phyloP scores from a whole-genome alignment of 2,797 vertebrate genomes.

The Enteromius mattozi region DNA sequence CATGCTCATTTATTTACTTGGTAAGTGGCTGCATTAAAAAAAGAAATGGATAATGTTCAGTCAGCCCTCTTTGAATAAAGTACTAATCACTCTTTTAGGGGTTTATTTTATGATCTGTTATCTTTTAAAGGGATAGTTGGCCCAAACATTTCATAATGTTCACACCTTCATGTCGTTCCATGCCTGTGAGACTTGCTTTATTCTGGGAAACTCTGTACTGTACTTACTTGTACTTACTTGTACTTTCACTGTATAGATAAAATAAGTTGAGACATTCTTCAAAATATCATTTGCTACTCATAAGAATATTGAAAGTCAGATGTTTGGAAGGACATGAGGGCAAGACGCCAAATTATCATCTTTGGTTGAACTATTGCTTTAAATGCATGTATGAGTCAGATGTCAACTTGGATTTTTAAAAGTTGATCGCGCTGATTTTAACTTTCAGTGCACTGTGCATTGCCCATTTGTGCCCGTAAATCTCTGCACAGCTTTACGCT shows the following conservation, averaged over 20 bases:
- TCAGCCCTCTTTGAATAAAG: not conserved
- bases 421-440: constrained; percentile 9
- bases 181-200: not conserved
- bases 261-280: not conserved
- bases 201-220: not conserved
- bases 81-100: not conserved
- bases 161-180: not conserved
- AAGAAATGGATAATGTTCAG: not conserved
- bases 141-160: not conserved
- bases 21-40: not conserved
- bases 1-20: not conserved
- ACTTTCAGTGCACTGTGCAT: not conserved
- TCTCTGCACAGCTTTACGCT: constrained; percentile 38
- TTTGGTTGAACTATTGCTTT: not conserved
- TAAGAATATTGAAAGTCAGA: not conserved
- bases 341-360: not conserved
- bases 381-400: constrained; percentile 5
- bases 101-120: not conserved
- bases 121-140: not conserved
- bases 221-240: not conserved
- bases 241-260: not conserved
- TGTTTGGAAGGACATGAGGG: not conserved
- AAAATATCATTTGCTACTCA: not conserved
- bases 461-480: constrained; percentile 23
- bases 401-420: constrained; percentile 30